Evolutionary conservation across 30 jellyfish, hydroid and myxozoan genomes (phyloP), one percentile per base, ranked within the genome.

Genomic region (Cassiopea andromeda): DNA sequence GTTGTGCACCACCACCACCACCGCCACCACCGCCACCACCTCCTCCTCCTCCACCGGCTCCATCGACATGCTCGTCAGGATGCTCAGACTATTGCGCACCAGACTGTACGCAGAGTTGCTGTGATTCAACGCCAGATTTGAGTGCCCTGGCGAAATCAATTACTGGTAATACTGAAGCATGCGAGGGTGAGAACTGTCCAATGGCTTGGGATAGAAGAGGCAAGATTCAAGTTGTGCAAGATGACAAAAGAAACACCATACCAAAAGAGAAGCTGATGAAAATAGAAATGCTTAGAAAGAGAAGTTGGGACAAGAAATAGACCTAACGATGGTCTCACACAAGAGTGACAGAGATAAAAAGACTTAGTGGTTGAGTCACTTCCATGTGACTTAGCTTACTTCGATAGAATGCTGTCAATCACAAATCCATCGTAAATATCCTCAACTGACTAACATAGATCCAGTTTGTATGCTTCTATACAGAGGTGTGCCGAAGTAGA

Each of bases 71-170:
- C 85, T 88, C 93, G 1, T 90, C 96, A 2, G 94, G 96, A 15
- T 94, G 98, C 80, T 94, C 98, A 1, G 96, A 86, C 72, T 94
- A 78, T 83, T 94, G 98, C 75, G 97, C 98, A 1, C 98, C 98
- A 50, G 87, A 70, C 13, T 94, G 98, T 58, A 60, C 97, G 43
- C 96, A 79, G 75, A 87, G 82, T 43, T 94, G 98, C 72, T 94
- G 98, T 75, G 98, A 89, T 67, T 89, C 97, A 43, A 94, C 98
- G 0, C 94, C 98, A 44, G 98, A 94, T 59, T 60, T 94, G 60
- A 89, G 95, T 80, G 97, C 98, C n/a, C 60, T 94, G 77, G 98
- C 96, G 5, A 90, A 90, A 81, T 87, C 96, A 48, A 89, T 94
- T 50, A 77, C 93, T 44, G 87, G 78, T 1, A 82, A 76, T 44